Percentiles rank a stretch among this genome's conserved stretches.
Conservation (phyloP, 2,888 invertebrate species). For the Theretra japonica region DNA sequence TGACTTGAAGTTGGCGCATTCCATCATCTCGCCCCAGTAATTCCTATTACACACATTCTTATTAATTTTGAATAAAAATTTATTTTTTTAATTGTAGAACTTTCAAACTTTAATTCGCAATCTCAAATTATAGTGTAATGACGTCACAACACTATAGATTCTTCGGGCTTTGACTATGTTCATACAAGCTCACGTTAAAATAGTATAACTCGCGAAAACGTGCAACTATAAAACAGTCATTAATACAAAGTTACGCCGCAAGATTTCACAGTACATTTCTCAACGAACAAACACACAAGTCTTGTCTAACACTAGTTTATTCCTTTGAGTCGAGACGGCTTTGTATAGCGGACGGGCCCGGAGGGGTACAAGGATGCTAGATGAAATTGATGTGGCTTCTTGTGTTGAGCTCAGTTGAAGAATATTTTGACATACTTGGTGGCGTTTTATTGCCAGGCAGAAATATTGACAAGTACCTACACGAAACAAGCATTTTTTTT, state of each 20-base stretch:
- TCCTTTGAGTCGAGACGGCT: constrained; percentile 56
- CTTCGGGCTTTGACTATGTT: background rate
- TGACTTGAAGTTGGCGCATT: too few species aligned
- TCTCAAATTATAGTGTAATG: too few species aligned
- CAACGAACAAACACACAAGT: constrained; percentile 34
- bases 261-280: constrained; percentile 23
- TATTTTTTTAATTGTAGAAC: too few species aligned
- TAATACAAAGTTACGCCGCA: constrained; percentile 19
- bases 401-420: constrained; percentile 4
- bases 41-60: too few species aligned
- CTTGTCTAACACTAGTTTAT: constrained; percentile 42
- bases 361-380: constrained; percentile 38
- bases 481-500: too few species aligned
- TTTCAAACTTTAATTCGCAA: too few species aligned
- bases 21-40: too few species aligned
- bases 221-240: constrained; percentile 27
- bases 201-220: background rate
- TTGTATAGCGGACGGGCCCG: constrained; percentile 50
- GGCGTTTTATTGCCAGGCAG: too few species aligned
- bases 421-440: too few species aligned
- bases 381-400: constrained; percentile 41
- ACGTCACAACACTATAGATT: too few species aligned
- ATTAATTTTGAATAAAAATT: too few species aligned
- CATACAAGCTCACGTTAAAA: background rate
- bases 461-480: too few species aligned